These are phyloP conservation scores for Scolanthus callimorphus DNA, from an alignment of 92 coral and sea anemone genomes.

Conservation along the genomic window DNA sequence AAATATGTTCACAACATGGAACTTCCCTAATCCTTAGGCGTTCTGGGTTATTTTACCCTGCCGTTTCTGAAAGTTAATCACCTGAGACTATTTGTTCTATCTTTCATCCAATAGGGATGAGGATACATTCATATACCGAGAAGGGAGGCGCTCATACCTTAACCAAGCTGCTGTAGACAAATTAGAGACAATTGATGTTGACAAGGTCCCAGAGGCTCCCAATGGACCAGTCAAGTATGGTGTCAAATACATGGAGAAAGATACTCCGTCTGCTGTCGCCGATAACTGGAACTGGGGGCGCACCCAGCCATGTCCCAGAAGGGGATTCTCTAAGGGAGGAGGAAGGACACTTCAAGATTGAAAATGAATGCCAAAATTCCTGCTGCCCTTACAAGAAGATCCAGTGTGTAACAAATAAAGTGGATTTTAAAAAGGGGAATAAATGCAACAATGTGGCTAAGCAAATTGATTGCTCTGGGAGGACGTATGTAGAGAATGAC, in stretches of 20 bases:
- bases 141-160: conserved; percentile 27
- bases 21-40: no score
- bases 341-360: conserved; percentile 21
- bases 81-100: no score
- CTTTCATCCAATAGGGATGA: no score
- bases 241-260: conserved; percentile 28
- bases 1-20: no score
- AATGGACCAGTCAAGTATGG: conserved; percentile 21
- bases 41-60: no score
- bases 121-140: no score
- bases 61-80: no score
- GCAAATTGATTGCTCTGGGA: conserved; percentile 5
- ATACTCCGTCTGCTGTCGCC: conserved; percentile 13
- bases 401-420: conserved; percentile 14
- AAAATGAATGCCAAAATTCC: conserved; percentile 1
- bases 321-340: conserved; percentile 22
- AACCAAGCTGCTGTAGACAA: conserved; percentile 38
- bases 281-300: conserved; percentile 55
- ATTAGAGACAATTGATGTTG: background rate
- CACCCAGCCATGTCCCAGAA: conserved; percentile 29
- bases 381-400: conserved; percentile 6
- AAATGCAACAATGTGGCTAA: conserved; percentile 3
- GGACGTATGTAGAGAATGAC: conserved; percentile 45
- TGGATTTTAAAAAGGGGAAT: conserved; percentile 26
- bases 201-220: conserved; percentile 20